Evolutionary conservation across 2,797 vertebrate genomes (phyloP).

Genomic region (Lateolabrax maculatus): DNA sequence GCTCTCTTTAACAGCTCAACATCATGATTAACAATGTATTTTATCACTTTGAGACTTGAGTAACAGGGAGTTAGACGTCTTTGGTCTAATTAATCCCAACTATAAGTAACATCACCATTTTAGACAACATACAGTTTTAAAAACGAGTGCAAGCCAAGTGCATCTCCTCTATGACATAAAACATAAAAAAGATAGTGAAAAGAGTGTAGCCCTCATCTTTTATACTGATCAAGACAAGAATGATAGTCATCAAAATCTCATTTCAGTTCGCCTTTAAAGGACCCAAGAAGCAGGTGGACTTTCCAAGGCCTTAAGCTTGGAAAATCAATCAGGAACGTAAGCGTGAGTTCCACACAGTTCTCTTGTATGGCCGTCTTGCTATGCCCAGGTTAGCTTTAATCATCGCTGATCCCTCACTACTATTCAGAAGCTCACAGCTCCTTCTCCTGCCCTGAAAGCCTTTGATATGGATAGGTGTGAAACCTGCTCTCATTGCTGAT

Average conservation of each 20-base stretch:
- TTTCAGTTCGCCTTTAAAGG: conserved; percentile 44
- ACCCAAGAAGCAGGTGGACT: conserved; percentile 49
- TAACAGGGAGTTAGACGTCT: neutral
- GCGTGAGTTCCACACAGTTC: conserved; percentile 56
- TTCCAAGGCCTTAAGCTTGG: conserved; percentile 57
- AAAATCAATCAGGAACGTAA: conserved; percentile 74
- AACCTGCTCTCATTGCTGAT: conserved; percentile 68
- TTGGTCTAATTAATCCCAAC: neutral
- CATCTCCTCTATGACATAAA: neutral
- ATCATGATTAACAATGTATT: neutral
- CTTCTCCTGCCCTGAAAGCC: conserved; percentile 69
- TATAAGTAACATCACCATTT: neutral
- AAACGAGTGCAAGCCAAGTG: neutral
- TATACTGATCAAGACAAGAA: conserved; percentile 37
- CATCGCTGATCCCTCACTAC: conserved; percentile 74
- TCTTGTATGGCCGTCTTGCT: conserved; percentile 62
- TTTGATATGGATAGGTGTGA: conserved; percentile 83
- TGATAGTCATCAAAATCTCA: conserved; percentile 45
- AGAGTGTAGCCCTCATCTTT: neutral
- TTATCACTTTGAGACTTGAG: conserved; percentile 1
- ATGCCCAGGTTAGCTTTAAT: conserved; percentile 83
- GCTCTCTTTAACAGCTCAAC: neutral
- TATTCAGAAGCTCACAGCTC: conserved; percentile 71
- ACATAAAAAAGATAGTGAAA: conserved; percentile 10
- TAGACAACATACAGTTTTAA: neutral